Conservation (phyloP, 2,797 vertebrate species). For the Acipenser oxyrinchus region DNA sequence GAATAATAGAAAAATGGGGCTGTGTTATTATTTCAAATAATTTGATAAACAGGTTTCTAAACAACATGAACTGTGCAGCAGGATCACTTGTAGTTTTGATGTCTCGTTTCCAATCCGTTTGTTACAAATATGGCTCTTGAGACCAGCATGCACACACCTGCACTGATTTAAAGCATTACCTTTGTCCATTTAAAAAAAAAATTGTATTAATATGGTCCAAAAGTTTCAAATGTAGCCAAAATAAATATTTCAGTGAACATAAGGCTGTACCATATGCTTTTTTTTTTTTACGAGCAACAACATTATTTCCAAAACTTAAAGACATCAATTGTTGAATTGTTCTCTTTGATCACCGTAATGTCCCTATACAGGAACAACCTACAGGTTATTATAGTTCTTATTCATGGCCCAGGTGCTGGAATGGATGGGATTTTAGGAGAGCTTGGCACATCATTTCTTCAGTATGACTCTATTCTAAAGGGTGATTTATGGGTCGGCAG, state of each 20-base stretch:
- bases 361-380: neutral
- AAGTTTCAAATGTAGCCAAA: neutral
- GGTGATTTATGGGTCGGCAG: neutral
- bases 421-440: neutral
- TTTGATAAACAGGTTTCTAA: too few relatives aligned
- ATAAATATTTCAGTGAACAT: neutral
- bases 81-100: too few relatives aligned
- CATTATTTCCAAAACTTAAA: neutral
- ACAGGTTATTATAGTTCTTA: neutral
- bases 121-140: too few relatives aligned
- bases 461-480: neutral
- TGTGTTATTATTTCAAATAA: too few relatives aligned
- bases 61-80: too few relatives aligned
- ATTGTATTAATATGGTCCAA: constrained; percentile 1
- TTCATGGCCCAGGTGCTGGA: neutral
- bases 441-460: neutral
- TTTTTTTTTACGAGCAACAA: neutral
- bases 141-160: too few relatives aligned
- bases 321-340: neutral
- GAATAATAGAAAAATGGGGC: too few relatives aligned
- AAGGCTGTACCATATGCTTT: neutral
- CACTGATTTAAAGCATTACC: neutral
- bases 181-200: neutral
- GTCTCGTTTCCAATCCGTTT: too few relatives aligned
- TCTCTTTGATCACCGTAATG: neutral